Conservation (phyloP, 2,113 vertebrate genomes). For the Sinocyclocheilus rhinocerous region DNA sequence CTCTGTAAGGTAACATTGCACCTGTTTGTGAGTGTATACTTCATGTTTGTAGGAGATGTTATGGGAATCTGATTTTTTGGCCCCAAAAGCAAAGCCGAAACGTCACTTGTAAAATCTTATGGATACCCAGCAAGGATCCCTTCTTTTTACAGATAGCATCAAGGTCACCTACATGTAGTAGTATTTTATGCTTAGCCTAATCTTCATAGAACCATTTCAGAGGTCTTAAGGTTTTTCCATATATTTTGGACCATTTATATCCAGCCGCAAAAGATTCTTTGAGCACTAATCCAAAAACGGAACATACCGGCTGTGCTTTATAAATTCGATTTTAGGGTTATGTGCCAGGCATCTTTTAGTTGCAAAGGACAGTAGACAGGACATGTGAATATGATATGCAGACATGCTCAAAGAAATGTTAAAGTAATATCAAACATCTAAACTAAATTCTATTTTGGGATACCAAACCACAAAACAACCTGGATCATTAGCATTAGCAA, state of each 20-base stretch:
- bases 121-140: constrained; percentile 49
- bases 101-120: constrained; percentile 80
- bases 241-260: constrained; percentile 20
- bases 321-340: constrained; percentile 6
- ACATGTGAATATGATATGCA: background rate
- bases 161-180: constrained; percentile 29
- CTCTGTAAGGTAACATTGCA: constrained; percentile 83
- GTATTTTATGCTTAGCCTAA: constrained; percentile 24
- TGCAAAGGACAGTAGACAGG: background rate
- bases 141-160: constrained; percentile 29
- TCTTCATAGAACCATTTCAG: constrained; percentile 33
- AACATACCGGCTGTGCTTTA: background rate
- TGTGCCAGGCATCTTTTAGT: background rate
- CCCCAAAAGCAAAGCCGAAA: constrained; percentile 39
- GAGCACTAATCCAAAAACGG: constrained; percentile 17
- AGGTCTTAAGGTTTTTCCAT: constrained; percentile 32
- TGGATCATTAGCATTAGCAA: background rate
- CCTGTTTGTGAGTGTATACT: background rate
- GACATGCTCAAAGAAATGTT: background rate
- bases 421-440: background rate
- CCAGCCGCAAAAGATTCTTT: background rate
- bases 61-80: constrained; percentile 2
- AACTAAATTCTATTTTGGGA: background rate
- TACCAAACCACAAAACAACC: background rate
- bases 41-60: background rate